phyloP scores from a whole-genome alignment of 2,113 vertebrate genomes.

The Platanista minor region DNA sequence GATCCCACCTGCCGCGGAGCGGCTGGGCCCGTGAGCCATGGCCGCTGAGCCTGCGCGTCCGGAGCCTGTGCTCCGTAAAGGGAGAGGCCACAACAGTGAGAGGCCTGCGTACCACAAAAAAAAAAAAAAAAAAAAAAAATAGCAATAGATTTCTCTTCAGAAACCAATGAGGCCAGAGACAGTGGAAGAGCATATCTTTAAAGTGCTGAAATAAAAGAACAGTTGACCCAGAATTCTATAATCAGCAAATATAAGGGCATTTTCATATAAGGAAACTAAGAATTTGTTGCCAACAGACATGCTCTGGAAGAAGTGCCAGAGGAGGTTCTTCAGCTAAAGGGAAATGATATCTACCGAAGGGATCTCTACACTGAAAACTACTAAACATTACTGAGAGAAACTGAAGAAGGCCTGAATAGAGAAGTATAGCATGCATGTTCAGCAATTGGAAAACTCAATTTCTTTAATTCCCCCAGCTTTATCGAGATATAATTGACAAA shows the following conservation, averaged over 20 bases:
- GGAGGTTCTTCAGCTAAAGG: neutral
- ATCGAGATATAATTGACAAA: neutral
- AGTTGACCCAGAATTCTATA: neutral
- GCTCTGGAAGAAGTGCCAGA: neutral
- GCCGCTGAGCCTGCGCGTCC: too few species aligned
- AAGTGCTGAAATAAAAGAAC: neutral
- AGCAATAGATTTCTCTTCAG: neutral
- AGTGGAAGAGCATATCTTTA: neutral
- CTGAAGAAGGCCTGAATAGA: neutral
- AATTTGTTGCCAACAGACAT: neutral
- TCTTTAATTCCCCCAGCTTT: neutral
- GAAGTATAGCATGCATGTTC: neutral
- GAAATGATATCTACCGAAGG: neutral
- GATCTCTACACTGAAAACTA: neutral
- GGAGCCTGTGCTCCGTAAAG: too few species aligned
- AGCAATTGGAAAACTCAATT: neutral
- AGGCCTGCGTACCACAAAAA: too few species aligned
- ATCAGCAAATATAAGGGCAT: neutral
- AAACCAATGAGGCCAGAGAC: neutral
- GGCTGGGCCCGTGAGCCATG: too few species aligned
- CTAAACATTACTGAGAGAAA: neutral
- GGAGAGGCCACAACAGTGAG: too few species aligned
- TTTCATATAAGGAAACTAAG: neutral
- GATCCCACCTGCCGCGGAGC: too few species aligned
- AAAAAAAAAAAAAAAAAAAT: too few species aligned